Percentiles rank a stretch among this genome's conserved stretches.
Evolutionary conservation across 1,140 invertebrate genomes (phyloP).

Genomic region (Magallana gigas): DNA sequence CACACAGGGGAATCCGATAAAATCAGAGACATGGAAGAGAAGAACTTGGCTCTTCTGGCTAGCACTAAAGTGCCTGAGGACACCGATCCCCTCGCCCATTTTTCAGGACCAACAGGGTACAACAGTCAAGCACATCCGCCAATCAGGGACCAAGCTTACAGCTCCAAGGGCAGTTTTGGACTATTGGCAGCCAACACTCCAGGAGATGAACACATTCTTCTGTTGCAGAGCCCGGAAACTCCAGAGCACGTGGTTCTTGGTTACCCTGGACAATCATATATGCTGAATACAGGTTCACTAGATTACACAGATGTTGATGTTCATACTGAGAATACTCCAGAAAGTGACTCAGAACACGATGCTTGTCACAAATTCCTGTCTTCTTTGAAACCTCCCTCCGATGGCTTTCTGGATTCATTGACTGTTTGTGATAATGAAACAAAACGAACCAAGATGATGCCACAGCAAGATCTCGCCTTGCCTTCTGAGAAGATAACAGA

Average conservation of each 20-base stretch:
- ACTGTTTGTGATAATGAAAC: background rate
- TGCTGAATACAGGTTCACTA: background rate
- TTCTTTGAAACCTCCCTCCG: background rate
- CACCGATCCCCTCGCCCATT: background rate
- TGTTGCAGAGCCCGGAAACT: conserved; percentile 38
- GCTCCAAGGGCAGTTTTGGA: conserved; percentile 5
- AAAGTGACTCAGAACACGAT: conserved; percentile 21
- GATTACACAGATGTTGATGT: conserved; percentile 2
- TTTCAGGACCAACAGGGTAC: conserved; percentile 7
- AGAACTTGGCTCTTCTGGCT: conserved; percentile 17
- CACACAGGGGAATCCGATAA: conserved; percentile 71
- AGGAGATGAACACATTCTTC: conserved; percentile 46
- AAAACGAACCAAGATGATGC: background rate
- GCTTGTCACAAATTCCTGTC: conserved; percentile 28
- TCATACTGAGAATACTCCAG: background rate
- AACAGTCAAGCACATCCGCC: background rate
- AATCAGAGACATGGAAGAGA: conserved; percentile 67
- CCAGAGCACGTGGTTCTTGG: background rate
- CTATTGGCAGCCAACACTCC: conserved; percentile 49
- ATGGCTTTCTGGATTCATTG: conserved; percentile 16
- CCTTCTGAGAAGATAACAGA: background rate
- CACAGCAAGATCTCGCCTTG: conserved; percentile 1
- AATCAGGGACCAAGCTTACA: conserved; percentile 10
- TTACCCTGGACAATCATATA: conserved; percentile 15
- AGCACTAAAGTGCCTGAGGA: conserved; percentile 28